Conservation (phyloP, 2,797 vertebrate species). For the Perdix hodgsoniae region DNA sequence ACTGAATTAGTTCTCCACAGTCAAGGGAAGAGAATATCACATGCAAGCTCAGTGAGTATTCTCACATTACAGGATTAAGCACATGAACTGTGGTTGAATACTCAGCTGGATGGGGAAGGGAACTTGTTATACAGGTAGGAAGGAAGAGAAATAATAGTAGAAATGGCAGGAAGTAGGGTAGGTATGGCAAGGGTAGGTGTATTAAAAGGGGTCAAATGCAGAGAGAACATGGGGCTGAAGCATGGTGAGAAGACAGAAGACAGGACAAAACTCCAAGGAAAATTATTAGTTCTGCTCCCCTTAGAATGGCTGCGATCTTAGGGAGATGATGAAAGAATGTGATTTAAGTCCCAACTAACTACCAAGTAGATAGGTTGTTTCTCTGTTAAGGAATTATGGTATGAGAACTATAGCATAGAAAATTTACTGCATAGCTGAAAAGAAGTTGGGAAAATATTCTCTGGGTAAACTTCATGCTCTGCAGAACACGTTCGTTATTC, state of each 20-base stretch:
- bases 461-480: not conserved
- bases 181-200: not conserved
- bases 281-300: not conserved
- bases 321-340: not conserved
- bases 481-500: not conserved
- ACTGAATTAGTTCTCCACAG: not conserved
- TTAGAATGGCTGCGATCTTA: not conserved
- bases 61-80: rapidly evolving
- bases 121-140: not conserved
- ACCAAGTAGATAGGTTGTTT: not conserved
- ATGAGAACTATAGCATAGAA: not conserved
- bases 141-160: not conserved
- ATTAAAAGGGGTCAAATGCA: not conserved
- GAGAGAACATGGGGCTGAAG: not conserved
- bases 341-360: not conserved
- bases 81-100: rapidly evolving
- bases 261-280: not conserved
- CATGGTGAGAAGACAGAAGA: rapidly evolving
- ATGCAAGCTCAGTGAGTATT: not conserved
- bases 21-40: not conserved
- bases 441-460: not conserved
- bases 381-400: not conserved
- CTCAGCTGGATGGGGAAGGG: not conserved
- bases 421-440: not conserved
- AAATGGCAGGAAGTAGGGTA: not conserved